A percentile compares a stretch with the other conserved stretches of the same genome.
Conservation (phyloP, 2,888 invertebrate species). For the Onthophagus sagittarius region DNA sequence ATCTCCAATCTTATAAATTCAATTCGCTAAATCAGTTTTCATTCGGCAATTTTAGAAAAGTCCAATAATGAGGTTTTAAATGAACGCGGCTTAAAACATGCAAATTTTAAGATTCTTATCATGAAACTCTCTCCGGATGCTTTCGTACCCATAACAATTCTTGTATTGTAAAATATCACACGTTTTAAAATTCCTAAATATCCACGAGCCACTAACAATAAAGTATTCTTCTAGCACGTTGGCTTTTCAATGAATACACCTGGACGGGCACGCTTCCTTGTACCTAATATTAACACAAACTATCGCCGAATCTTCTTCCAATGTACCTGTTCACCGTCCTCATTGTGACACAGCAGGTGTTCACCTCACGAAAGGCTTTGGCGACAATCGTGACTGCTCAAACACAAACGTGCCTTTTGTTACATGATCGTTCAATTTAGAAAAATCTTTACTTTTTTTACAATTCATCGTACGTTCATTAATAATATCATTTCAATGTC, state of each 20-base stretch:
- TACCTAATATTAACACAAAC: not conserved
- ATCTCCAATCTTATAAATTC: not conserved
- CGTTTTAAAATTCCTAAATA: not conserved
- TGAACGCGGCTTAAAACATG: not conserved
- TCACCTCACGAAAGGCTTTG: not conserved
- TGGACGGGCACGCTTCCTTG: not conserved
- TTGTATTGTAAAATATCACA: no score
- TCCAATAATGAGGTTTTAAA: not conserved
- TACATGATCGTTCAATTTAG: not conserved
- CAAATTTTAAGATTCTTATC: not conserved
- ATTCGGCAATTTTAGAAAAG: not conserved
- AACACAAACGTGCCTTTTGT: not conserved
- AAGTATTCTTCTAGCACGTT: not conserved
- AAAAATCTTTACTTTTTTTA: not conserved
- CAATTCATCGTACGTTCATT: no score
- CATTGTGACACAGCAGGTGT: not conserved
- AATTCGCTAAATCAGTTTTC: no score
- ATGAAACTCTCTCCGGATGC: not conserved
- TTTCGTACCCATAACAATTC: no score
- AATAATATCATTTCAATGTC: no score
- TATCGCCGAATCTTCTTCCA: not conserved
- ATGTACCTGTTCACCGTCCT: not conserved
- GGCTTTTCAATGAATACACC: not conserved
- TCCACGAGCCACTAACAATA: not conserved
- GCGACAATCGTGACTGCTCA: not conserved